These are phyloP conservation scores for Drosophila paramelanica DNA, from an alignment of 2,888 invertebrate species.

Conservation along the genomic window DNA sequence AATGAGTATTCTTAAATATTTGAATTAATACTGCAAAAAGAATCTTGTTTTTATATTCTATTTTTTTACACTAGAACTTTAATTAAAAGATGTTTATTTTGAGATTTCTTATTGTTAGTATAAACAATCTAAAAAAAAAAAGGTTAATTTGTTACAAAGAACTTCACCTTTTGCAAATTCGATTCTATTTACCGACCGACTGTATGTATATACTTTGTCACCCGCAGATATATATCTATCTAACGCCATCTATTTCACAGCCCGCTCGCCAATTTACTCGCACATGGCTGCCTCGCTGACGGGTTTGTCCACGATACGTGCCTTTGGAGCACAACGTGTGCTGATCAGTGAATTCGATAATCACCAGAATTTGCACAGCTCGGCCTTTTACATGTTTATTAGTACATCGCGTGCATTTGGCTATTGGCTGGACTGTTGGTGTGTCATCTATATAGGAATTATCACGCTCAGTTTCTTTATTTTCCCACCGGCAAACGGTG, in stretches of 20 bases:
- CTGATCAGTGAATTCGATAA: conserved; percentile 92
- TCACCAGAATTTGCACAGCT: conserved; percentile 94
- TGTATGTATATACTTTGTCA: not conserved
- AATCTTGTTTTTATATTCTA: no score
- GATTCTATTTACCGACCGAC: not conserved
- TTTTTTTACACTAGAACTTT: no score
- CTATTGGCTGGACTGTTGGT: conserved; percentile 95
- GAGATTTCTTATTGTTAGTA: no score
- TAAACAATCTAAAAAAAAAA: no score
- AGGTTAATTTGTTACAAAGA: no score
- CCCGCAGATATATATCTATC: not conserved
- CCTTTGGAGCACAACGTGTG: conserved; percentile 92
- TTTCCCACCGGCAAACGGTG: conserved; percentile 88
- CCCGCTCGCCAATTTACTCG: conserved; percentile 96
- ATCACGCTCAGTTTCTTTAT: conserved; percentile 95
- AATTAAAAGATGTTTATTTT: no score
- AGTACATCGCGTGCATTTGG: conserved; percentile 97
- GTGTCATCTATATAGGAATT: conserved; percentile 93
- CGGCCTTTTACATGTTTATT: conserved; percentile 96
- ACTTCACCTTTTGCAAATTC: no score
- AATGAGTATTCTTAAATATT: no score
- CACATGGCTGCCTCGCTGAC: conserved; percentile 95
- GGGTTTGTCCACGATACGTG: conserved; percentile 96
- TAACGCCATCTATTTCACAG: conserved; percentile 82
- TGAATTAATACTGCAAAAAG: no score